Percentiles rank a stretch among this genome's conserved stretches.
phyloP scores from a whole-genome alignment of 2,797 vertebrate genomes.

The Poecilia gillii region DNA sequence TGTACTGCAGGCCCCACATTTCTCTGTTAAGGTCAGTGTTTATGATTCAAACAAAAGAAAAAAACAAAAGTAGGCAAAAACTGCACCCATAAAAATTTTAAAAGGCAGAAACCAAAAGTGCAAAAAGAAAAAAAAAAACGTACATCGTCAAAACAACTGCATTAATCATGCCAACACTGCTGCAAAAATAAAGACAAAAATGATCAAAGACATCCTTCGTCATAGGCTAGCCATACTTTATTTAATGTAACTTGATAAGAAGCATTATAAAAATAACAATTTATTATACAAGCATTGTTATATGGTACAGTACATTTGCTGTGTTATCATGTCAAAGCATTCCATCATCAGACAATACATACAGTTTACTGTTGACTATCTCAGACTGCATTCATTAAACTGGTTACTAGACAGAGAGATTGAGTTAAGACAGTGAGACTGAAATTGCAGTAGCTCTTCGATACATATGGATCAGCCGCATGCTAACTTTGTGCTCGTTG shows the following conservation, averaged over 20 bases:
- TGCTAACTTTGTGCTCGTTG: slow-evolving; percentile 70
- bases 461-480: slow-evolving; percentile 61
- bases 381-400: slow-evolving; percentile 68
- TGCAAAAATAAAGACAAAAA: slow-evolving; percentile 5
- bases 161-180: neutral
- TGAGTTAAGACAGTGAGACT: slow-evolving; percentile 38
- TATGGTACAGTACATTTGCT: slow-evolving; percentile 65
- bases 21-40: no score
- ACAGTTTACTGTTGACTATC: slow-evolving; percentile 50
- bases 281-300: slow-evolving; percentile 74
- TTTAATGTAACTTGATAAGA: slow-evolving; percentile 78
- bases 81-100: no score
- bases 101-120: no score
- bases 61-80: no score
- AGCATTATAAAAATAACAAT: slow-evolving; percentile 85
- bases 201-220: neutral
- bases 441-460: slow-evolving; percentile 47
- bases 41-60: no score
- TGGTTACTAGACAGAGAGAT: slow-evolving; percentile 49
- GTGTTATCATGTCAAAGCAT: slow-evolving; percentile 71
- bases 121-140: neutral
- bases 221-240: slow-evolving; percentile 59
- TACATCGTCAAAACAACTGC: neutral
- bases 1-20: no score
- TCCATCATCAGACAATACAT: slow-evolving; percentile 64